phyloP scores from a whole-genome alignment of 1,140 invertebrate genomes.

The Zaprionus kolodkinae region DNA sequence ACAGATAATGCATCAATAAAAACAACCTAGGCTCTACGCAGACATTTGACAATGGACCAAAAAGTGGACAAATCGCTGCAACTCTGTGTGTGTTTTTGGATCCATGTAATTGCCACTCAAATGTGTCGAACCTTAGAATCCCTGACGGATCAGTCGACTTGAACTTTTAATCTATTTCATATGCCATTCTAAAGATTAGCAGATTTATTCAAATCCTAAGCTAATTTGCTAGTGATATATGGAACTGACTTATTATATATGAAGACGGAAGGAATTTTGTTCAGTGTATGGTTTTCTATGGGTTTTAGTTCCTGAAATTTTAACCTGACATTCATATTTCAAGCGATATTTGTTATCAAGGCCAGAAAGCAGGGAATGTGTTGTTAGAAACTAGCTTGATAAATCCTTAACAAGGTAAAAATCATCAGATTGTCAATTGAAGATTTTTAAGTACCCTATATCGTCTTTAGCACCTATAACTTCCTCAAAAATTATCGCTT shows the following conservation, averaged over 20 bases:
- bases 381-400: too few species aligned
- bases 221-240: neutral
- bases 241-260: neutral
- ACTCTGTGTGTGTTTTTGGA: constrained; percentile 27
- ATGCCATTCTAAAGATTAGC: constrained; percentile 8
- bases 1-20: constrained; percentile 77
- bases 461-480: too few species aligned
- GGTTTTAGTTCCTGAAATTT: neutral
- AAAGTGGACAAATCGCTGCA: constrained; percentile 26
- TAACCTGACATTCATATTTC: neutral
- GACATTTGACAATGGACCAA: constrained; percentile 42
- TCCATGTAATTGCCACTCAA: constrained; percentile 47
- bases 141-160: neutral
- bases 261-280: too few species aligned
- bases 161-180: neutral
- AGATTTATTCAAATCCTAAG: neutral
- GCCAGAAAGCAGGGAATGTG: too few species aligned
- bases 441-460: too few species aligned
- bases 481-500: too few species aligned
- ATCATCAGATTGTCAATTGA: too few species aligned
- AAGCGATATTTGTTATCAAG: too few species aligned
- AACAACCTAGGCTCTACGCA: constrained; percentile 62
- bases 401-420: too few species aligned
- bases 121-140: constrained; percentile 6
- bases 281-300: neutral